Percentiles rank a stretch among this genome's conserved stretches.
Conservation (phyloP, 2,888 invertebrate species). For the Drosophila quasianomalipes region DNA sequence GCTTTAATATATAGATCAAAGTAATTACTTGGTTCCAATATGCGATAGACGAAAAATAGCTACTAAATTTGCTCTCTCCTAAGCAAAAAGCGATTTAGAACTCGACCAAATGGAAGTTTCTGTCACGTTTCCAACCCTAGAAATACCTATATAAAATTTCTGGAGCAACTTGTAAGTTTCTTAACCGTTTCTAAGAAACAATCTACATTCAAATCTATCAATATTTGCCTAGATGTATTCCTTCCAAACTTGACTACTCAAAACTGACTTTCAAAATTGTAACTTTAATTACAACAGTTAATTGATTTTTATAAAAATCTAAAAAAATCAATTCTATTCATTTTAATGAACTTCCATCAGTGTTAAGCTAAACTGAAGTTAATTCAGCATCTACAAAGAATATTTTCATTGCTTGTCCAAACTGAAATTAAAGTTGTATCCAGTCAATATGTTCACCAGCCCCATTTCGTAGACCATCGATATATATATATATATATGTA, state of each 20-base stretch:
- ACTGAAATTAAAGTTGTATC: neutral
- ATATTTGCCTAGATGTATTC: neutral
- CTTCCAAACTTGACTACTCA: neutral
- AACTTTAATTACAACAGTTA: neutral
- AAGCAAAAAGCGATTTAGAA: too few species aligned
- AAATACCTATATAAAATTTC: neutral
- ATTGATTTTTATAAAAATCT: neutral
- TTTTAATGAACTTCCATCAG: neutral
- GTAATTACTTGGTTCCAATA: too few species aligned
- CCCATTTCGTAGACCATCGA: conserved; percentile 26
- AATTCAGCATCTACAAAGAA: neutral
- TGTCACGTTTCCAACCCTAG: neutral
- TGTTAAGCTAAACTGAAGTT: neutral
- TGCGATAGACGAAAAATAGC: too few species aligned
- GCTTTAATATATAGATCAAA: too few species aligned
- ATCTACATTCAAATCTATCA: neutral
- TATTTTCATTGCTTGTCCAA: neutral
- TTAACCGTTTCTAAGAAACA: neutral
- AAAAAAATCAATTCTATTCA: neutral
- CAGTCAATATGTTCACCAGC: neutral
- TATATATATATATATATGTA: conserved; percentile 15
- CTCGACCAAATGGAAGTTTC: neutral
- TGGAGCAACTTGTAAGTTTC: neutral
- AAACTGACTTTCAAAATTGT: neutral
- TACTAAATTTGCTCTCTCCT: too few species aligned